phyloP scores from a whole-genome alignment of 2,888 invertebrate species.

The Ichneumon xanthorius region DNA sequence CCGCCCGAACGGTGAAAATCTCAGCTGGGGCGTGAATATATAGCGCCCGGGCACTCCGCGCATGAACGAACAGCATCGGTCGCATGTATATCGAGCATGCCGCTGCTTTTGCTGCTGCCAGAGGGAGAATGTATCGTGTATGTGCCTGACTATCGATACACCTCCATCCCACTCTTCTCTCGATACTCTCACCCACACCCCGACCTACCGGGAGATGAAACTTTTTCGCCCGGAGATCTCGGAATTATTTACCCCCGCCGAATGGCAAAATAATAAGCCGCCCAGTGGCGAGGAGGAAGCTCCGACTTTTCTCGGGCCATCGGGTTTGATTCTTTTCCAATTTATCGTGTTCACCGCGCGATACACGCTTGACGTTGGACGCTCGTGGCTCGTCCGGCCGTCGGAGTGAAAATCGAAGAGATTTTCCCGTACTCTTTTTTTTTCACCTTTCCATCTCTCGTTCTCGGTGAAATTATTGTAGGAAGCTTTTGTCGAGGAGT shows the following conservation, averaged over 20 bases:
- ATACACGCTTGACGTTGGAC: background rate
- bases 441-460: background rate
- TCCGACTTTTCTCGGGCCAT: background rate
- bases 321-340: slow-evolving; percentile 11
- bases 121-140: slow-evolving; percentile 28
- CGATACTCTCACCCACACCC: slow-evolving; percentile 7
- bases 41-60: slow-evolving; percentile 45
- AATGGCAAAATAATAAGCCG: slow-evolving; percentile 17
- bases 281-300: background rate
- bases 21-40: slow-evolving; percentile 61
- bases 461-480: slow-evolving; percentile 19
- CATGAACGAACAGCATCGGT: slow-evolving; percentile 64
- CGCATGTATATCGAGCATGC: slow-evolving; percentile 54
- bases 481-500: slow-evolving; percentile 20
- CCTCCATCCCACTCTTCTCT: slow-evolving; percentile 26
- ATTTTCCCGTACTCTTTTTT: background rate
- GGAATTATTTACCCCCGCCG: slow-evolving; percentile 20
- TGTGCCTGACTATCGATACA: slow-evolving; percentile 24
- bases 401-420: background rate
- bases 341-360: slow-evolving; percentile 1
- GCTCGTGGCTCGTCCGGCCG: background rate
- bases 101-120: slow-evolving; percentile 43
- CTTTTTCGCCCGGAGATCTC: slow-evolving; percentile 14
- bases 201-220: slow-evolving; percentile 38
- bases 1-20: slow-evolving; percentile 67